Evolutionary conservation across 2,797 vertebrate species (phyloP).

Genomic region (Danio aesculapii): DNA sequence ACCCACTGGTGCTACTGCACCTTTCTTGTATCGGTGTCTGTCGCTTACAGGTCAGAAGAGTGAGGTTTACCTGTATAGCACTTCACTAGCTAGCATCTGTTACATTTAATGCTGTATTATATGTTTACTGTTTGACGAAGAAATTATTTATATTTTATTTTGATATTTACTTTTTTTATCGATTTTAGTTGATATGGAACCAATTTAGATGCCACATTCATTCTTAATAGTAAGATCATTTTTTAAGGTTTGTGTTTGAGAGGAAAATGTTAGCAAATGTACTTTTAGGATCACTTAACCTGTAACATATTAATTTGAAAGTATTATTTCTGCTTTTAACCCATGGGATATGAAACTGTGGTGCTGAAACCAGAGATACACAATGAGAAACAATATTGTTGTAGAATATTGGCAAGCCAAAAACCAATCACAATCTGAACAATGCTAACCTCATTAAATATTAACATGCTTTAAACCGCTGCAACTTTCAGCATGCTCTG

Average conservation of each 20-base stretch:
- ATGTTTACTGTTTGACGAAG: no score
- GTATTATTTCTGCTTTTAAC: background rate
- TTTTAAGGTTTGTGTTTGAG: background rate
- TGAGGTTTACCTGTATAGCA: no score
- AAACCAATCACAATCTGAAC: constrained; percentile 9
- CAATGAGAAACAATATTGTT: background rate
- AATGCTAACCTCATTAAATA: constrained; percentile 13
- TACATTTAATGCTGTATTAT: no score
- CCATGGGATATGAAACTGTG: background rate
- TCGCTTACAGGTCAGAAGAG: no score
- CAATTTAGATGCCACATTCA: rapidly evolving
- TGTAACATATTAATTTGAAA: background rate
- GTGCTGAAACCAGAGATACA: background rate
- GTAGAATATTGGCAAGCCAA: background rate
- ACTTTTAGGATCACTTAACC: background rate
- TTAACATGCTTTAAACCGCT: constrained; percentile 4
- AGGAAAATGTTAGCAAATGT: background rate
- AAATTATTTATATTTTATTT: background rate
- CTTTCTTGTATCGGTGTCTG: no score
- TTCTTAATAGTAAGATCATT: background rate
- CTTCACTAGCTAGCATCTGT: no score
- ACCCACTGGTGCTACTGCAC: no score
- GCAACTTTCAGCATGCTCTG: background rate
- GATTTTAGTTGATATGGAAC: background rate
- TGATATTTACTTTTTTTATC: no score